Percentiles rank a stretch among this genome's conserved stretches.
phyloP scores from a whole-genome alignment of 2,888 invertebrate genomes.

The Chorisops tibialis region DNA sequence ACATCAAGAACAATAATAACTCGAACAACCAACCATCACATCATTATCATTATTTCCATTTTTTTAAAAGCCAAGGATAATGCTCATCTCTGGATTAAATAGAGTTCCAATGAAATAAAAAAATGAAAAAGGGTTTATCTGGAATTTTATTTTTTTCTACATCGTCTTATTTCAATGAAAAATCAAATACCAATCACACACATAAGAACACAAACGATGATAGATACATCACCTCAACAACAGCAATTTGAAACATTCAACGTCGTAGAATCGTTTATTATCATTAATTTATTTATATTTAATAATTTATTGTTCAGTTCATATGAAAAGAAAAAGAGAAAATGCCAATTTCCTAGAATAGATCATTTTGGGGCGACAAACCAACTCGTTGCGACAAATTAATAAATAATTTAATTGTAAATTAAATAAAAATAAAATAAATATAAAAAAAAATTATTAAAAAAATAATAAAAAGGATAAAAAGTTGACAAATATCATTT shows the following conservation, averaged over 20 bases:
- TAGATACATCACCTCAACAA: not conserved
- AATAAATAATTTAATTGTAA: not conserved
- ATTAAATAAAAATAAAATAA: too few relatives aligned
- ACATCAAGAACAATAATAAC: conserved; percentile 9
- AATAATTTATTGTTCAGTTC: conserved; percentile 27
- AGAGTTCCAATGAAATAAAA: conserved; percentile 29
- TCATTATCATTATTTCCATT: conserved; percentile 32
- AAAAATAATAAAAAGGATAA: too few relatives aligned
- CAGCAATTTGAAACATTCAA: not conserved
- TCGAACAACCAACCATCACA: conserved; percentile 13
- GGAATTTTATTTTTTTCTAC: conserved; percentile 25
- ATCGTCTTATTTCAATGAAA: not conserved
- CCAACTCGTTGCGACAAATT: conserved; percentile 27
- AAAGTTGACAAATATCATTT: too few relatives aligned
- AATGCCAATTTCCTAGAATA: conserved; percentile 28
- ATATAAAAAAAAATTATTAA: too few relatives aligned
- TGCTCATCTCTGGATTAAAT: conserved; percentile 24
- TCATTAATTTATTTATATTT: conserved; percentile 14
- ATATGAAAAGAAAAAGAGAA: conserved; percentile 24
- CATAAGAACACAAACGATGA: not conserved
- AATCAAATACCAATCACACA: conserved; percentile 1
- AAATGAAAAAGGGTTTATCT: conserved; percentile 24
- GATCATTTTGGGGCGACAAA: conserved; percentile 21
- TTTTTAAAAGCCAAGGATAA: conserved; percentile 9
- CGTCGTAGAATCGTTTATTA: conserved; percentile 8